Evolutionary conservation across 2,797 vertebrate genomes (phyloP).

Genomic region (Karalla daura): DNA sequence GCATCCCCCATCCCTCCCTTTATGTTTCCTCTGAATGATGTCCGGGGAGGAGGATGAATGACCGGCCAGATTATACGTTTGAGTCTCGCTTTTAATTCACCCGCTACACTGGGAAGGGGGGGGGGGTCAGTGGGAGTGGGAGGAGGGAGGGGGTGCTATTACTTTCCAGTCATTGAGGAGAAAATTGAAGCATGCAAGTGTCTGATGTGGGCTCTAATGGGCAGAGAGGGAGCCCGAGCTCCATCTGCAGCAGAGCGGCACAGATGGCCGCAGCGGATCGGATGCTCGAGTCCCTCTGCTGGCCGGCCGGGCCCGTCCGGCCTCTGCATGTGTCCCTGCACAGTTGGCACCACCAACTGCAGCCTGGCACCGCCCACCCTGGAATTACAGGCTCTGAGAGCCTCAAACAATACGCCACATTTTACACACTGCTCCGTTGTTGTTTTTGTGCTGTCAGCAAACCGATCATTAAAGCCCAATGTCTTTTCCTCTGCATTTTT

Average conservation of each 20-base stretch:
- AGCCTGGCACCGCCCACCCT: constrained; percentile 31
- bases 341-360: constrained; percentile 42
- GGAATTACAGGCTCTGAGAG: constrained; percentile 49
- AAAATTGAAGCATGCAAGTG: constrained; percentile 69
- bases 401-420: constrained; percentile 43
- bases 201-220: constrained; percentile 70
- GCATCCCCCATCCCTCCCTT: constrained; percentile 34
- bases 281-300: constrained; percentile 72
- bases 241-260: constrained; percentile 63
- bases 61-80: constrained; percentile 57
- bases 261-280: constrained; percentile 65
- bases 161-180: constrained; percentile 72
- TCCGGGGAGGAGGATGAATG: constrained; percentile 56
- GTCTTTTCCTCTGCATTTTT: constrained; percentile 17
- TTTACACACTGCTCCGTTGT: constrained; percentile 34
- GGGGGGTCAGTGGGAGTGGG: constrained; percentile 18
- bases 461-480: constrained; percentile 26
- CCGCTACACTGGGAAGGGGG: constrained; percentile 14
- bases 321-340: constrained; percentile 33
- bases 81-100: constrained; percentile 62
- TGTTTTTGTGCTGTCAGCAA: constrained; percentile 34
- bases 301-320: constrained; percentile 52
- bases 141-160: constrained; percentile 48
- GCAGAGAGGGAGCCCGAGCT: constrained; percentile 46
- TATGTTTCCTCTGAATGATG: constrained; percentile 59